A percentile compares a stretch with the other conserved stretches of the same genome.
Evolutionary conservation across 2,113 vertebrate genomes (phyloP).

Genomic region (Atlantisia rogersi): DNA sequence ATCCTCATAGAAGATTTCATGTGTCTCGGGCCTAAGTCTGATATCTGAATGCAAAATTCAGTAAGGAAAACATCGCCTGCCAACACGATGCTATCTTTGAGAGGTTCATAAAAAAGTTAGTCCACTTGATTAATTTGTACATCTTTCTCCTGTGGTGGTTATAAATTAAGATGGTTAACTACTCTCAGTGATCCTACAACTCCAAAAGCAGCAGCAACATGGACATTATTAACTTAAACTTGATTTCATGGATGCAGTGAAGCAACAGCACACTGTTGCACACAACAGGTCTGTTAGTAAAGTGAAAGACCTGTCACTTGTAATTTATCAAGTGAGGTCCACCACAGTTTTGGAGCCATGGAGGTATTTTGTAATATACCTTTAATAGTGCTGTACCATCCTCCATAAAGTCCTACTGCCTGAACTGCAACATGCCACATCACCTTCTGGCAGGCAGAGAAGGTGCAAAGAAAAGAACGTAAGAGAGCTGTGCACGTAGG

Average conservation of each 20-base stretch:
- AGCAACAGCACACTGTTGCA: neutral
- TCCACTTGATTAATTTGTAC: neutral
- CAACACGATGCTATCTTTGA: neutral
- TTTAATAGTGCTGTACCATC: neutral
- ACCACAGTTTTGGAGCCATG: neutral
- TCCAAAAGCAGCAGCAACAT: neutral
- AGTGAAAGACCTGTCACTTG: conserved; percentile 5
- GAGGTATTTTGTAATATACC: neutral
- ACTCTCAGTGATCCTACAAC: neutral
- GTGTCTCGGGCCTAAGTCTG: neutral
- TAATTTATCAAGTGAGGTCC: neutral
- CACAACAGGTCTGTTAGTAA: neutral
- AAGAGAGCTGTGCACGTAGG: neutral
- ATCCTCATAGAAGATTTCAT: neutral
- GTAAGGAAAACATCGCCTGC: neutral
- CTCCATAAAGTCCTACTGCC: neutral
- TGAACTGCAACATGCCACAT: neutral
- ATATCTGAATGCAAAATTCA: neutral
- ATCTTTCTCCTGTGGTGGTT: neutral
- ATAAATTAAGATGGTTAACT: neutral
- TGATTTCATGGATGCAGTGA: neutral
- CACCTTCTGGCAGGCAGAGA: neutral
- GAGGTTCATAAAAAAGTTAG: neutral
- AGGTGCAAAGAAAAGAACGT: neutral
- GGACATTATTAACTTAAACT: neutral